Conservation (phyloP, 2,113 vertebrate species). For the Shinisaurus crocodilurus region DNA sequence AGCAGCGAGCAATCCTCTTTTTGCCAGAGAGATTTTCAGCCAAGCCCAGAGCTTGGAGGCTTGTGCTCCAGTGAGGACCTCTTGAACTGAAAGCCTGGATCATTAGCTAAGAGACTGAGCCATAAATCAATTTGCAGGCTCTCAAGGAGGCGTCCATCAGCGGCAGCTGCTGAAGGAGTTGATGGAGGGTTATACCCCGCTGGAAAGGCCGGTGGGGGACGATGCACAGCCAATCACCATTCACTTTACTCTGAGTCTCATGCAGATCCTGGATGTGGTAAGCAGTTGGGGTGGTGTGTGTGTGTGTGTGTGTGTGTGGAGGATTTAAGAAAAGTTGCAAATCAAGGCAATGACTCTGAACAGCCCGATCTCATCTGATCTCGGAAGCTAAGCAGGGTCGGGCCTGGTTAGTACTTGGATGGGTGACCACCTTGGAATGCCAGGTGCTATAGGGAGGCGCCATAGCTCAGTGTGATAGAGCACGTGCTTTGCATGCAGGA, state of each 20-base stretch:
- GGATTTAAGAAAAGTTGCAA: not conserved
- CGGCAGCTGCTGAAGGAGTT: constrained; percentile 81
- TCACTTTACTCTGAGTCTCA: constrained; percentile 77
- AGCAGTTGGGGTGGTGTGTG: not conserved
- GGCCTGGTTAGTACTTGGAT: too few species aligned
- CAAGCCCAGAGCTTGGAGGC: not conserved
- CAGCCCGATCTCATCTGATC: too few species aligned
- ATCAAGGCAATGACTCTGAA: not conserved
- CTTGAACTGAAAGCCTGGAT: not conserved
- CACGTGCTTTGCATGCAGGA: too few species aligned
- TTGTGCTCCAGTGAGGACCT: not conserved
- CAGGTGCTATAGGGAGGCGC: too few species aligned
- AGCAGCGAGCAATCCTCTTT: not conserved
- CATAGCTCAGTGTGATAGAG: too few species aligned
- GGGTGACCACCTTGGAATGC: too few species aligned
- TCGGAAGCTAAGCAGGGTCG: too few species aligned
- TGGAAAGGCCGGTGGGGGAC: constrained; percentile 83
- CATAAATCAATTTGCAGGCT: constrained; percentile 63
- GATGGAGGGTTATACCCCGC: constrained; percentile 82
- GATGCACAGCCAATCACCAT: constrained; percentile 81
- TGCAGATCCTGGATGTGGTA: constrained; percentile 88
- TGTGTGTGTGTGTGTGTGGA: too few species aligned
- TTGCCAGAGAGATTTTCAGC: not conserved
- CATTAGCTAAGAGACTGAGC: not conserved
- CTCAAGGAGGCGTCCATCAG: constrained; percentile 81